Percentiles rank a stretch among this genome's conserved stretches.
Evolutionary conservation across 2,797 vertebrate species (phyloP).

Genomic region (Ciconia nigra): DNA sequence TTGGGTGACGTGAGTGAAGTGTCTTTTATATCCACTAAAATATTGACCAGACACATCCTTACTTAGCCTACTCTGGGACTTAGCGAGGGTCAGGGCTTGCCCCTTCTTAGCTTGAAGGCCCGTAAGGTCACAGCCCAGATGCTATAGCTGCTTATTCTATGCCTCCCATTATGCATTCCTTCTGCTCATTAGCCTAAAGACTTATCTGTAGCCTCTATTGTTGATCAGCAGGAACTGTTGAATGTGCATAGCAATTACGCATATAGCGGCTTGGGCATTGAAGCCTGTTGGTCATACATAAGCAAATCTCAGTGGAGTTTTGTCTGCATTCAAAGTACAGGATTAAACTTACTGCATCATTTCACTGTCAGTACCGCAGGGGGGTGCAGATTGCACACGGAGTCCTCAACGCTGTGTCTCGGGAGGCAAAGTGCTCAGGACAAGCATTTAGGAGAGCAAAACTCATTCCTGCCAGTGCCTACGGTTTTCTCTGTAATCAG

Average conservation of each 20-base stretch:
- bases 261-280: neutral
- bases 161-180: neutral
- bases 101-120: neutral
- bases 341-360: neutral
- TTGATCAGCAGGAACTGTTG: neutral
- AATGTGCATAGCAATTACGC: neutral
- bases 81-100: neutral
- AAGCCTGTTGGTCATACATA: neutral
- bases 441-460: neutral
- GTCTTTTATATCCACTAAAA: neutral
- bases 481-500: neutral
- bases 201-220: neutral
- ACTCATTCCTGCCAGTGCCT: neutral
- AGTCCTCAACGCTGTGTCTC: neutral
- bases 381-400: neutral
- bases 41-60: neutral
- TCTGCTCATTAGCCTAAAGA: neutral
- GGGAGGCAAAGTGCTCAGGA: neutral
- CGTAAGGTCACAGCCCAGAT: neutral
- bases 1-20: fast-evolving
- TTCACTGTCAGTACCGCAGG: neutral
- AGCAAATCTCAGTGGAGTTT: neutral
- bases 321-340: neutral
- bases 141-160: neutral
- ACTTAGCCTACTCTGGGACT: neutral